These are phyloP conservation scores for Ailuropoda melanoleuca DNA, from an alignment of 2,113 vertebrate species.

Conservation along the genomic window DNA sequence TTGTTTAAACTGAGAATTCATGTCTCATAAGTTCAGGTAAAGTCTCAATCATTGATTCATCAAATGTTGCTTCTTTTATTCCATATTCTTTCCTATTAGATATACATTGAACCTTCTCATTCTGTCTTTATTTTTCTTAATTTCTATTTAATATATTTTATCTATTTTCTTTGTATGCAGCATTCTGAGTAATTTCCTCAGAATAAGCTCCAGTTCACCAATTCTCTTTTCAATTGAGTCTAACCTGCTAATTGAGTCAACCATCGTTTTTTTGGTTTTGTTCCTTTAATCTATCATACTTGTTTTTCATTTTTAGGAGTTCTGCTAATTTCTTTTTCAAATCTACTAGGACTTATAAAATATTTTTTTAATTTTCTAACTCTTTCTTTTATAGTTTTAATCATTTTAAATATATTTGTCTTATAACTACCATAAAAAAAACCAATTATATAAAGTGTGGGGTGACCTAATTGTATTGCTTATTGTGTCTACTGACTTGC, in stretches of 20 bases:
- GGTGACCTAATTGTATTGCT: background rate
- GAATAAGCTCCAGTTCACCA: background rate
- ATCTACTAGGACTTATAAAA: background rate
- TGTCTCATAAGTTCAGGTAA: background rate
- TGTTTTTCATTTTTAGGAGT: background rate
- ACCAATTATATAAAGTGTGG: background rate
- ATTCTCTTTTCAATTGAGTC: background rate
- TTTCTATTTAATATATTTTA: background rate
- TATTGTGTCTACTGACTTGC: background rate
- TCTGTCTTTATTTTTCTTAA: background rate
- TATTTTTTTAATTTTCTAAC: background rate
- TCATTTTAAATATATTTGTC: background rate
- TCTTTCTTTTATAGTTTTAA: background rate
- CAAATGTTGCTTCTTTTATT: background rate
- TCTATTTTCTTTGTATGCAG: background rate
- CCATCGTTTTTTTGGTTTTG: background rate
- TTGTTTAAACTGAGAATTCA: background rate
- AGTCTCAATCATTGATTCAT: background rate
- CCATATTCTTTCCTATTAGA: background rate
- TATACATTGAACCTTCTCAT: background rate
- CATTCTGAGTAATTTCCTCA: background rate
- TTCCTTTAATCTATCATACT: background rate
- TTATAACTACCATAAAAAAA: background rate
- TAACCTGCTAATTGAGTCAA: background rate
- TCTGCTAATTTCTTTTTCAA: background rate